Evolutionary conservation across 35 echinoderm and acorn worm species (phyloP).

Genomic region (Patiria miniata): DNA sequence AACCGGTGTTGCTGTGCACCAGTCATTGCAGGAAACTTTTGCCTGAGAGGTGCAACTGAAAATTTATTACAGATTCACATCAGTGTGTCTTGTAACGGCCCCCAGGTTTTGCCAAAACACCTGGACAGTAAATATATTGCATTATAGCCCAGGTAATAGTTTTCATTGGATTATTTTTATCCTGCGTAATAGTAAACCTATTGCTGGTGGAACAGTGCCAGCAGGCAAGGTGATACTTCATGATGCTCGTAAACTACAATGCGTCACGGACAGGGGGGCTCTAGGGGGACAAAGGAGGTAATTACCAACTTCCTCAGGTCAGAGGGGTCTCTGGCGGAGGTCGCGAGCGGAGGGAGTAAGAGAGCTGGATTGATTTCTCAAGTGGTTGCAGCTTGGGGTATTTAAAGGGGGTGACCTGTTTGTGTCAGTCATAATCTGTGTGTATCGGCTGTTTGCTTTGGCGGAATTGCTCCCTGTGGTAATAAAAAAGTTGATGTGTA

Average conservation of each 20-base stretch:
- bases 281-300: conserved; percentile 12
- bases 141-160: too few relatives aligned
- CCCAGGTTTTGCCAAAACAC: too few relatives aligned
- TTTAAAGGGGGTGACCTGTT: not conserved
- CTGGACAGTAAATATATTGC: too few relatives aligned
- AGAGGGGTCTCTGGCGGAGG: not conserved
- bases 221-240: not conserved
- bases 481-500: conserved; percentile 10
- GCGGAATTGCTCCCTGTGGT: conserved; percentile 16
- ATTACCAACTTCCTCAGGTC: conserved; percentile 21
- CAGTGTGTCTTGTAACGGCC: too few relatives aligned
- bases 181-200: too few relatives aligned
- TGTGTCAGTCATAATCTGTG: conserved; percentile 11
- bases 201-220: not conserved
- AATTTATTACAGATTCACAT: too few relatives aligned
- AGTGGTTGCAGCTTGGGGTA: not conserved
- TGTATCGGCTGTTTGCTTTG: not conserved
- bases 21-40: too few relatives aligned
- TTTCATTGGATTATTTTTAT: too few relatives aligned
- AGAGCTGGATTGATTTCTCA: conserved; percentile 4
- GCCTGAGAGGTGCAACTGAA: too few relatives aligned
- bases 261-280: not conserved
- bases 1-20: too few relatives aligned
- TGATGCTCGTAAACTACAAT: conserved; percentile 18
- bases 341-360: not conserved